phyloP scores from a whole-genome alignment of 2,113 vertebrate genomes.

The Lampris megalopsis region DNA sequence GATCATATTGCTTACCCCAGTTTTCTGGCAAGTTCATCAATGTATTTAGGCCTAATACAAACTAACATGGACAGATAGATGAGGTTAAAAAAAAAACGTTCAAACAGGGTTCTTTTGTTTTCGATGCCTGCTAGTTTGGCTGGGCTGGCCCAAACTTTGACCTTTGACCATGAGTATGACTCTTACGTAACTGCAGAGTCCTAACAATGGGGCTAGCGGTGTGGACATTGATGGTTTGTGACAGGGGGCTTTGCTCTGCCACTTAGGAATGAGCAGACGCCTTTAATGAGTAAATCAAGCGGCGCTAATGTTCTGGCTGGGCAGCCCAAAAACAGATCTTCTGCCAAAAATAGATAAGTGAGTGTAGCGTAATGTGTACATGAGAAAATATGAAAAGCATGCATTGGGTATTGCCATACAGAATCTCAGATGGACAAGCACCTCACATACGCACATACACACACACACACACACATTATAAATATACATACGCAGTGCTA shows the following conservation, averaged over 20 bases:
- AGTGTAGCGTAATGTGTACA: background rate
- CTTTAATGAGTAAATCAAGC: slow-evolving; percentile 70
- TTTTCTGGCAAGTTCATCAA: no score
- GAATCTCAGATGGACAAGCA: background rate
- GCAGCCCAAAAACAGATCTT: slow-evolving; percentile 45
- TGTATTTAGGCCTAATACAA: no score
- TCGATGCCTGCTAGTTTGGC: slow-evolving; percentile 29
- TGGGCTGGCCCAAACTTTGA: slow-evolving; percentile 29
- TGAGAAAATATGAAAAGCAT: slow-evolving; percentile 37
- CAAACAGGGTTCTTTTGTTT: slow-evolving; percentile 16
- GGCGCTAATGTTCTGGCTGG: slow-evolving; percentile 30
- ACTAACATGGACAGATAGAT: no score
- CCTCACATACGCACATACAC: slow-evolving; percentile 13
- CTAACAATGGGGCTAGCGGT: slow-evolving; percentile 50
- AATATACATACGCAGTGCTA: background rate
- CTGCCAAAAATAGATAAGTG: slow-evolving; percentile 56
- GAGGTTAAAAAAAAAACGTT: background rate
- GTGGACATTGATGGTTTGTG: slow-evolving; percentile 60
- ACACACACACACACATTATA: background rate
- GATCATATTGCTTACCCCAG: no score
- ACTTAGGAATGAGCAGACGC: slow-evolving; percentile 48
- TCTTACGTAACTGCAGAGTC: slow-evolving; percentile 46
- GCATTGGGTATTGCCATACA: background rate
- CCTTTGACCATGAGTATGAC: slow-evolving; percentile 28
- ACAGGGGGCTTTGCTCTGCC: slow-evolving; percentile 61